Percentiles rank a stretch among this genome's conserved stretches.
Evolutionary conservation across 92 coral and sea anemone species (phyloP).

Genomic region (Zoanthus gigantus): DNA sequence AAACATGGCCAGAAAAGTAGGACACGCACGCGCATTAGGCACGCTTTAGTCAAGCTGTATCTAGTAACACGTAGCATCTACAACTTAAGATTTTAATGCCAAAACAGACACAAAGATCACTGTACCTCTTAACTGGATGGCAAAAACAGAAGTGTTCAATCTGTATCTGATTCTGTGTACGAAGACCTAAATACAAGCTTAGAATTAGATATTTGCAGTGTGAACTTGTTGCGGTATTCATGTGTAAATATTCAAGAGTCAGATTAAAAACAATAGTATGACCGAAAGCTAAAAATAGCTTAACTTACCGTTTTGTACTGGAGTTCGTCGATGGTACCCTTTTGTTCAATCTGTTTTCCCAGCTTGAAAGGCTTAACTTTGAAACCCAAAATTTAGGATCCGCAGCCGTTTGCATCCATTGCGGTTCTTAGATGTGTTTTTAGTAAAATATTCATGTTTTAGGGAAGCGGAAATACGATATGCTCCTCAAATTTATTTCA

Average conservation of each 20-base stretch:
- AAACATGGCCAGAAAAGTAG: neutral
- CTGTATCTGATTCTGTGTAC: neutral
- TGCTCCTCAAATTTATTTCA: neutral
- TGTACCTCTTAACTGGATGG: neutral
- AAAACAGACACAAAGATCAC: slow-evolving; percentile 1
- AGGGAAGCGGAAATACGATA: neutral
- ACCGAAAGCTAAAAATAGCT: neutral
- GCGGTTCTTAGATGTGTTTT: neutral
- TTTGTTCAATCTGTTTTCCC: slow-evolving; percentile 17
- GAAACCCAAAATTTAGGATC: neutral
- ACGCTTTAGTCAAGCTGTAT: slow-evolving; percentile 1
- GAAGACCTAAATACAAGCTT: neutral
- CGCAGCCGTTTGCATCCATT: slow-evolving; percentile 2
- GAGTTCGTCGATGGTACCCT: neutral
- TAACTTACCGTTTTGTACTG: neutral
- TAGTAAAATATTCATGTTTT: neutral
- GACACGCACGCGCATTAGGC: slow-evolving; percentile 19
- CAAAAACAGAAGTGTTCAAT: neutral
- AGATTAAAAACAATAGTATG: neutral
- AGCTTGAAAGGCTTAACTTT: neutral
- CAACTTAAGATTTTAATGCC: neutral
- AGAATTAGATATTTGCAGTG: neutral
- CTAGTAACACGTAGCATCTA: neutral
- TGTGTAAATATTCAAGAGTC: neutral
- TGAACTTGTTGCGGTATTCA: neutral